Evolutionary conservation across 2,797 vertebrate genomes (phyloP).

Genomic region (Hoplostethus mediterraneus): DNA sequence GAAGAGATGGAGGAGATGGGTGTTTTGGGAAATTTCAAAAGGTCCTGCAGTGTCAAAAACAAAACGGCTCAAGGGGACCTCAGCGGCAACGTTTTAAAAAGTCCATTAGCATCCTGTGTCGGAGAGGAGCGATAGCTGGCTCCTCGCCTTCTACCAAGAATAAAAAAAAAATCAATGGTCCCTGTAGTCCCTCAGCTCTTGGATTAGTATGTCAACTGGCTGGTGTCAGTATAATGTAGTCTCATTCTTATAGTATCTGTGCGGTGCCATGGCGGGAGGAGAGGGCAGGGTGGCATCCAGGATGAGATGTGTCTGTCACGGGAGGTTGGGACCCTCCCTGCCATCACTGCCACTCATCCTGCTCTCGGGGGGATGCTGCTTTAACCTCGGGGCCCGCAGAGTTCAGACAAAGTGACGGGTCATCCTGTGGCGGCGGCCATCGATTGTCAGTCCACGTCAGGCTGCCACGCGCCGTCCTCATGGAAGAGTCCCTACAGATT

Average conservation of each 20-base stretch:
- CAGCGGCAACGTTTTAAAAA: conserved; percentile 67
- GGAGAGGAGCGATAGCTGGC: conserved; percentile 64
- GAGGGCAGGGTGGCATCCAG: conserved; percentile 59
- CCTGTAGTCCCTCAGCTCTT: conserved; percentile 69
- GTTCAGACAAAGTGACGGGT: conserved; percentile 77
- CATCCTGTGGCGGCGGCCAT: conserved; percentile 62
- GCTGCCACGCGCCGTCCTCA: conserved; percentile 48
- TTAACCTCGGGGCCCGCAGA: conserved; percentile 66
- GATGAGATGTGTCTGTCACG: conserved; percentile 76
- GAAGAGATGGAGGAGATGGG: conserved; percentile 33
- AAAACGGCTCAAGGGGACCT: conserved; percentile 46
- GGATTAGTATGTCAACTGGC: conserved; percentile 79
- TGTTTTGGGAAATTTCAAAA: conserved; percentile 48
- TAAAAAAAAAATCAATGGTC: conserved; percentile 75
- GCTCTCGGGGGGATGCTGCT: conserved; percentile 56
- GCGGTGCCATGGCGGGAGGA: conserved; percentile 37
- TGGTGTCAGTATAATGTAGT: conserved; percentile 71
- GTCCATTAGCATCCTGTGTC: conserved; percentile 71
- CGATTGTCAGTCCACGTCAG: conserved; percentile 68
- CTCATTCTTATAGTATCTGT: conserved; percentile 48
- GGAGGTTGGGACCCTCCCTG: conserved; percentile 77
- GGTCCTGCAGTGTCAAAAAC: conserved; percentile 41
- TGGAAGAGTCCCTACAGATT: conserved; percentile 60
- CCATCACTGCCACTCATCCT: conserved; percentile 78
- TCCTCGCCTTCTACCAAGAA: conserved; percentile 67